These are phyloP conservation scores for Chrysolina haemoptera DNA, from an alignment of 2,888 invertebrate species.

Conservation along the genomic window DNA sequence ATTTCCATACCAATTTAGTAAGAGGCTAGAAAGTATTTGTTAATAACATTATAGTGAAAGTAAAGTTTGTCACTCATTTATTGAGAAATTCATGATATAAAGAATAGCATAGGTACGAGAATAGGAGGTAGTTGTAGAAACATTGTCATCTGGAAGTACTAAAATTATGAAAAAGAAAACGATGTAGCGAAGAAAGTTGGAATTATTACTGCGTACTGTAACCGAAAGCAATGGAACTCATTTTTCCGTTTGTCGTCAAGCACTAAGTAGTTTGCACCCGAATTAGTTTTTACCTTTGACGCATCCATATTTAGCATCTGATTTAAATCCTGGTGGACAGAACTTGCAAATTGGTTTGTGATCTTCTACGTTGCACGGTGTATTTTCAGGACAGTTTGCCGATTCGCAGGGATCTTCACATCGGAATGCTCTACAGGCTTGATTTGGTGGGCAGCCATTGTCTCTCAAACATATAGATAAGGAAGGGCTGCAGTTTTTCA, in stretches of 20 bases:
- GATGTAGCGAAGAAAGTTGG: conserved; percentile 13
- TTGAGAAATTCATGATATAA: neutral
- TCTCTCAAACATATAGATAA: conserved; percentile 92
- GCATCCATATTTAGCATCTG: conserved; percentile 94
- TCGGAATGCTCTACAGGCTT: conserved; percentile 90
- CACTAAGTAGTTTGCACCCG: conserved; percentile 59
- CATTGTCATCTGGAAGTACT: neutral
- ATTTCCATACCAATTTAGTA: conserved; percentile 10
- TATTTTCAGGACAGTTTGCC: conserved; percentile 86
- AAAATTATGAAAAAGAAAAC: conserved; percentile 5
- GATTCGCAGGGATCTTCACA: conserved; percentile 92
- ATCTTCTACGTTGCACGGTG: conserved; percentile 94
- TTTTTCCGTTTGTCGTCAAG: conserved; percentile 61
- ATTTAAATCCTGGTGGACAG: conserved; percentile 94
- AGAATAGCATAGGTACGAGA: conserved; percentile 7
- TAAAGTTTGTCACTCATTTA: conserved; percentile 1
- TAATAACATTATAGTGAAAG: conserved; percentile 22
- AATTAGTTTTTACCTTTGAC: conserved; percentile 87
- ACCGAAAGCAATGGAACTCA: conserved; percentile 63
- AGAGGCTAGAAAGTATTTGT: conserved; percentile 20
- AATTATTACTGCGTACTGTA: conserved; percentile 62
- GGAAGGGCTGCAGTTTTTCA: conserved; percentile 88
- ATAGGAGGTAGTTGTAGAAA: neutral
- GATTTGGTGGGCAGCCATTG: conserved; percentile 87
- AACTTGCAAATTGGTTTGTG: conserved; percentile 96